Base-by-base conservation (phyloP, 2,888 invertebrate genomes). In the Spodoptera littoralis region DNA sequence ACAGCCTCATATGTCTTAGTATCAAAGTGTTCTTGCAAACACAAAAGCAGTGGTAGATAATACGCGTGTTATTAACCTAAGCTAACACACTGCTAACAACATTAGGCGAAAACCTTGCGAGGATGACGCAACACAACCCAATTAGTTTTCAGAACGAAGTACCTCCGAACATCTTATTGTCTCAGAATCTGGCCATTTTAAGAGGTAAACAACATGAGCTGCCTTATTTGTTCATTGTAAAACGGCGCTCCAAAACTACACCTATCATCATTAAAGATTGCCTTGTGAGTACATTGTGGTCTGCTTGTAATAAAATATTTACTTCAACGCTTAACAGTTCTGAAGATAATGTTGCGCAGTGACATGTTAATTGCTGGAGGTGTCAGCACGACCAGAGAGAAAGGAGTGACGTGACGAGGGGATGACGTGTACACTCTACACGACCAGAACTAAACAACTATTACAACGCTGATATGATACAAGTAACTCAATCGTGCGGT, bases 331-430 rank as follows among this genome's bases (percentile, higher is more conserved):
- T 73, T 50, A 50, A 62, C 62, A 67, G 66, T 75, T 79, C 80
- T 81, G 80, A 82, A 76, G 80, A 76, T 87, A 83, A 85, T 82
- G 76, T 73, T 75, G 74, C 64, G 74, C 79, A 87, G 78, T 89
- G 92, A 93, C 92, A 92, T 88, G 79, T 91, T 92, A 90, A 92
- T 92, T 88, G 90, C 83, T 79, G 63, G 60, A 83, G 80, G 82
- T 88, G 90, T 90, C 90, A 89, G 82, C 86, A 83, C 77, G 78
- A 82, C 83, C 76, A 78, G 79, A 85, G 80, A 72, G 84, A 83
- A 84, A 77, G 79, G 75, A 73, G 74, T 74, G 77, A 77, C 72
- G 73, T 82, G 88, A 83, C 75, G 82, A 81, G 74, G 81, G 81
- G 79, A 74, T 70, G 79, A 67, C 76, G 65, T 70, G 60, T 71